Base-by-base conservation (phyloP, 2,888 invertebrate genomes). In the Phymatocera aterrima region DNA sequence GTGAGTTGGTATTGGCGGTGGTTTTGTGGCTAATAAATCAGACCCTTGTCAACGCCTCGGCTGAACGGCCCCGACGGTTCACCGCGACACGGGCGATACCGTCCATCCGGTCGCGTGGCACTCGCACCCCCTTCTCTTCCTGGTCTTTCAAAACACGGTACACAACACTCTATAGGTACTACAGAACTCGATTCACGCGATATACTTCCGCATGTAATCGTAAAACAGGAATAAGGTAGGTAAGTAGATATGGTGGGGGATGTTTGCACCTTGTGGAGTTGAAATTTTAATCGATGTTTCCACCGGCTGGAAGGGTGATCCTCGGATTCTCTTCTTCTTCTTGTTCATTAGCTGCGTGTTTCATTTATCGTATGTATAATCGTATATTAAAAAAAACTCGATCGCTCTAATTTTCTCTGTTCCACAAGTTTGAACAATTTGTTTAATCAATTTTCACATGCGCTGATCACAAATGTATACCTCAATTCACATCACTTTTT, bases 11-110 rank as follows among this genome's bases (percentile, higher is more conserved):
- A 48, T 72, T 40, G 75, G 28, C 75, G 57, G 54, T 24, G 75
- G 40, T 75, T 75, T 75, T 40, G 75, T 60, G 54, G 75, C 75
- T 75, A 60, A 75, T 75, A 75, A 75, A 75, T 75, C 75, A 75
- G 75, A 75, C 75, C 75, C 75, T 75, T 57, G 75, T 75, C 75
- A 75, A 75, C 75, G 75, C 75, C 60, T 75, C 75, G 75, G 75
- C 57, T 75, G 40, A 54, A 54, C 54, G 75, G 57, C 34, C 60
- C 34, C 75, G 12, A 54, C 54, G 75, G 75, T 75, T 75, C 75
- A 75, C 75, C 75, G 57, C 75, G 75, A 75, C 75, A 75, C 54
- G 75, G 57, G 75, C 75, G 75, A 75, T 75, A 75, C 75, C 60
- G 28, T 75, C 57, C 75, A 75, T 75, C 75, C 43, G 75, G 75